Evolutionary conservation across 2,888 invertebrate genomes (phyloP), one percentile per base, ranked within the genome.

Genomic region (Harpalus rubripes): DNA sequence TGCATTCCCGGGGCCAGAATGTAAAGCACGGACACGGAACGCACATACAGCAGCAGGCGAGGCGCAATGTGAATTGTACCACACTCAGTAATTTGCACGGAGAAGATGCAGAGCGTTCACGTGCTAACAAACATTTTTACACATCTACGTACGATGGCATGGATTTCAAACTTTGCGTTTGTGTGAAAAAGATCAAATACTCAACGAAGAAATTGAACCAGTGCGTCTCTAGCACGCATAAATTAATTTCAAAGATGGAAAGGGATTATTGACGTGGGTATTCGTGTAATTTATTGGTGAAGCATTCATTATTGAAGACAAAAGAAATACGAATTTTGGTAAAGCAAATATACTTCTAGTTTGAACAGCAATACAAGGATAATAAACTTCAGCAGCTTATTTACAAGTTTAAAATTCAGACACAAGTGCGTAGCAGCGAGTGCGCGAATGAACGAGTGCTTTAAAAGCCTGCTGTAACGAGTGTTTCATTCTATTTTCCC

Each of bases 1-100:
- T 61, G 81, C 81, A 81, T 81, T 65, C 81, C 44, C 26, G 32
- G 32, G 59, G 39, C 79, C 44, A 61, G 81, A 81, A 81, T 81
- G 63, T 63, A 81, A 61, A 81, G 44, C 22, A 81, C 56, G 78
- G 41, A 56, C 72, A 44, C 16, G 72, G 72, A 74, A 74, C 72
- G 72, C 18, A 68, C 39, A 68, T 68, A 68, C 68, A 68, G 39
- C 32, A 68, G 63, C 26, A 63, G 63, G 15, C 68, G 32, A 39
- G 18, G 18, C 72, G n/a, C 63, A 26, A 18, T 18, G 72, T 15
- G 72, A 44, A 74, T 74, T 41, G 39, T 26, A 15, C 39, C 68
- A 44, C 39, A 16, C 44, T 52, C 44, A 41, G 44, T 44, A 41
- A 74, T 72, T 72, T 72, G 44, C 44, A 44, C 44, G 12, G 16